Percentiles rank a stretch among this genome's conserved stretches.
These are phyloP conservation scores for Iguana delicatissima DNA, from an alignment of 2,797 vertebrate species.

Conservation along the genomic window DNA sequence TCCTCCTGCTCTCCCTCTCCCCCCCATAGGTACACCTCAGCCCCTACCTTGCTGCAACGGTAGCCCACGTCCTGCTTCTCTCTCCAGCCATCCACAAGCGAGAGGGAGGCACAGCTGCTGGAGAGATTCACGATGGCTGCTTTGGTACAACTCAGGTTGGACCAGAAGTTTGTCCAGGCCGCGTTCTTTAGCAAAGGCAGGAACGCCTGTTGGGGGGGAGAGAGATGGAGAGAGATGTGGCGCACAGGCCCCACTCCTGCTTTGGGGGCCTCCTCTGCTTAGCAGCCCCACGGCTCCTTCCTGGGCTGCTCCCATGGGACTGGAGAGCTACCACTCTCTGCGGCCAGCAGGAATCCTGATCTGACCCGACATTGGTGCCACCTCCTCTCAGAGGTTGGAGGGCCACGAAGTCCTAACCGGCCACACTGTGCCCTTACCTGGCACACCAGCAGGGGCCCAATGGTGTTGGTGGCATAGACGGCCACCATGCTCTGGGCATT, in stretches of 20 bases:
- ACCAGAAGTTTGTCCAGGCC: fast-evolving
- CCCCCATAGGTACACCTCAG: background rate
- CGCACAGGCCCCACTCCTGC: too few species aligned
- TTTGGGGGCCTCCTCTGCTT: background rate
- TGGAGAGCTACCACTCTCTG: too few species aligned
- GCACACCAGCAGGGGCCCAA: slow-evolving; percentile 3
- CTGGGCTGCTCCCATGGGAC: background rate
- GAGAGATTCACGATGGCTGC: slow-evolving; percentile 12
- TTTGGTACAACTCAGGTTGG: slow-evolving; percentile 1
- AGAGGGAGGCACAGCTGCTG: background rate
- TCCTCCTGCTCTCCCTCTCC: background rate
- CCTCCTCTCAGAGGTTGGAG: background rate
- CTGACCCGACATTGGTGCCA: background rate
- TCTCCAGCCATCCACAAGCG: background rate
- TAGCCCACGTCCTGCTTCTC: background rate
- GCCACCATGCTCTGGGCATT: background rate
- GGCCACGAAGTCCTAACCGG: too few species aligned
- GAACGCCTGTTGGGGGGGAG: background rate
- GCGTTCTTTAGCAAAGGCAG: background rate
- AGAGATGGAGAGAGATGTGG: too few species aligned
- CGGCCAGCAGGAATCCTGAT: background rate
- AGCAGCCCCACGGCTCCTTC: background rate
- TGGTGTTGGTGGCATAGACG: slow-evolving; percentile 13
- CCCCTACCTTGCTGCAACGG: slow-evolving; percentile 24
- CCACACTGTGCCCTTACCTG: background rate